A percentile compares a stretch with the other conserved stretches of the same genome.
These are phyloP conservation scores for Netelia inedita DNA, from an alignment of 2,888 invertebrate genomes.

Conservation along the genomic window DNA sequence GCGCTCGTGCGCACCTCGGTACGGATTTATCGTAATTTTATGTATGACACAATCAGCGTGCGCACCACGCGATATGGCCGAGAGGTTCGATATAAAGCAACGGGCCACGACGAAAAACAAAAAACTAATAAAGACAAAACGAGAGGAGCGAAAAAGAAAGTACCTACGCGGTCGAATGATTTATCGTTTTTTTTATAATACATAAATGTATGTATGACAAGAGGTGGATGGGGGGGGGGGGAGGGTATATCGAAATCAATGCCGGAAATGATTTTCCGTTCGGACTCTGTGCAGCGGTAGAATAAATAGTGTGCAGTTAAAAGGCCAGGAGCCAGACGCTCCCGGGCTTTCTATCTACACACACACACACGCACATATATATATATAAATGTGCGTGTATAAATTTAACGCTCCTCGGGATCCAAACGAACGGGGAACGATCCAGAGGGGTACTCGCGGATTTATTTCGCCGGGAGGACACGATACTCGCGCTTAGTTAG, in stretches of 20 bases:
- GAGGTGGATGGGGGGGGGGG: no score
- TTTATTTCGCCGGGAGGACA: conserved; percentile 36
- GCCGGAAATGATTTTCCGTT: conserved; percentile 60
- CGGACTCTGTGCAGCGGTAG: conserved; percentile 29
- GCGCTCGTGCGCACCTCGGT: conserved; percentile 71
- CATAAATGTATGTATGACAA: conserved; percentile 2
- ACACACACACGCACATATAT: background rate
- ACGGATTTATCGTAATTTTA: conserved; percentile 84
- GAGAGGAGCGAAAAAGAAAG: background rate
- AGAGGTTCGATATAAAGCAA: conserved; percentile 73
- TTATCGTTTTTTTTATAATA: conserved; percentile 77
- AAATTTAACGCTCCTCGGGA: background rate
- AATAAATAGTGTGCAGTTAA: conserved; percentile 34
- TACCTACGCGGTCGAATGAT: conserved; percentile 75
- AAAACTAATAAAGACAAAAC: conserved; percentile 9
- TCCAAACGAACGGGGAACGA: conserved; percentile 9
- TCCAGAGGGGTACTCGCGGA: conserved; percentile 27
- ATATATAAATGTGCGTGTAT: background rate
- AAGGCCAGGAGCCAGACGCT: conserved; percentile 25
- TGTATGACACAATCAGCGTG: conserved; percentile 83
- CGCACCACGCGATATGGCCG: conserved; percentile 70
- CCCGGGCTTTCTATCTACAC: background rate
- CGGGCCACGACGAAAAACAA: conserved; percentile 36
- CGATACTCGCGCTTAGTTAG: conserved; percentile 52
- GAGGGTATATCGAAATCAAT: conserved; percentile 55